Evolutionary conservation across 1,140 invertebrate species (phyloP).

Genomic region (Aricia agestis): DNA sequence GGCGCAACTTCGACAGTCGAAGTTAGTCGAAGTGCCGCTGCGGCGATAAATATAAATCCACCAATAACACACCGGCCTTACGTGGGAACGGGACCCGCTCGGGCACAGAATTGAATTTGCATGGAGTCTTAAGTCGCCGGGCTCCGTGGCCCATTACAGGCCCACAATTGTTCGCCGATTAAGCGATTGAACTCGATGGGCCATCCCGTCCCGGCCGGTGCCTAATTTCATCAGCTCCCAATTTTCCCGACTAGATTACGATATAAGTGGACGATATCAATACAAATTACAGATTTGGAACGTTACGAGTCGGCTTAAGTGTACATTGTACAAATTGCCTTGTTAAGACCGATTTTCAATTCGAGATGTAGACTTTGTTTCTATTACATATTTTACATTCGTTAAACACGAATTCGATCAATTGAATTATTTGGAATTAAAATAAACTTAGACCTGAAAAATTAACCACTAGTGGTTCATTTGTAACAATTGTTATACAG

Average conservation of each 20-base stretch:
- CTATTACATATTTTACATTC: too few relatives aligned
- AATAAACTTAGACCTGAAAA: too few relatives aligned
- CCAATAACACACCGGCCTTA: conserved; percentile 73
- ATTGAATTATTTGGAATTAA: too few relatives aligned
- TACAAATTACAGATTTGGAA: conserved; percentile 6
- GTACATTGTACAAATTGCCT: not conserved
- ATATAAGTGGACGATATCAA: conserved; percentile 16
- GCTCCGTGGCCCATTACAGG: conserved; percentile 60
- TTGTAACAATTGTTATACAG: too few relatives aligned
- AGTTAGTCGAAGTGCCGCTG: conserved; percentile 71
- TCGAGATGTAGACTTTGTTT: not conserved
- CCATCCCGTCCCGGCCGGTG: conserved; percentile 26
- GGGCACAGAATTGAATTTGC: conserved; percentile 74
- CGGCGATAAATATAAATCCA: conserved; percentile 76
- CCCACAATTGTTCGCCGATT: conserved; percentile 53
- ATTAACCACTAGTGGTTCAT: too few relatives aligned
- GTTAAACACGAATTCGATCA: too few relatives aligned
- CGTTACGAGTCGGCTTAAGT: not conserved
- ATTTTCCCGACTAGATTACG: not conserved
- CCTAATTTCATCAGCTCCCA: conserved; percentile 29
- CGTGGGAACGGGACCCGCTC: conserved; percentile 61
- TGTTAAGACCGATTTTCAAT: not conserved
- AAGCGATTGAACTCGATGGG: conserved; percentile 44
- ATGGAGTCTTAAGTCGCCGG: conserved; percentile 69
- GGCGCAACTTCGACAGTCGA: conserved; percentile 73